Conservation (phyloP, 1,140 invertebrate genomes). For the Argopecten irradians region DNA sequence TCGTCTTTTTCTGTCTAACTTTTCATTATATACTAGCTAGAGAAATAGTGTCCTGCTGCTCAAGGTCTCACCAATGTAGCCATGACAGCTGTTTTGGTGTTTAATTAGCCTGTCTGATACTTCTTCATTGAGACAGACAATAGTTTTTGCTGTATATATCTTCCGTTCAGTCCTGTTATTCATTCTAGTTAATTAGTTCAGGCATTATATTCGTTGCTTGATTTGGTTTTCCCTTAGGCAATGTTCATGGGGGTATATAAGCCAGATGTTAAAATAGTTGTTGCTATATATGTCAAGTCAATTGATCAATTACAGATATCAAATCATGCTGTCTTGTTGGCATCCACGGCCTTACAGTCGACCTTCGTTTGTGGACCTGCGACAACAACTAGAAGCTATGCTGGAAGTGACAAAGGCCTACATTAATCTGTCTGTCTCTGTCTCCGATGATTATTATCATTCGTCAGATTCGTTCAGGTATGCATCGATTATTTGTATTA, state of each 20-base stretch:
- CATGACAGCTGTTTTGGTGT: no score
- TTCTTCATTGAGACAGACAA: not conserved
- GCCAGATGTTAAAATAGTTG: not conserved
- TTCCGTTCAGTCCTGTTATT: no score
- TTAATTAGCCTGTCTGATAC: no score
- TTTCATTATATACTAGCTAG: no score
- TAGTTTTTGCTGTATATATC: not conserved
- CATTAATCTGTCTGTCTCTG: constrained; percentile 64
- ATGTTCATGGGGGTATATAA: no score
- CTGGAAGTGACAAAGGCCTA: constrained; percentile 66
- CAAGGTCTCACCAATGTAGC: no score
- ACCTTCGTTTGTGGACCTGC: constrained; percentile 87
- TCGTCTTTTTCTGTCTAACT: no score
- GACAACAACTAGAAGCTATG: constrained; percentile 82
- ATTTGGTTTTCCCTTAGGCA: not conserved
- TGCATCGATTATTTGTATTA: not conserved
- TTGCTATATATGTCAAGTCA: no score
- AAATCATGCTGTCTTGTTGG: constrained; percentile 92
- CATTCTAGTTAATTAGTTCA: no score
- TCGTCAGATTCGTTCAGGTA: constrained; percentile 29
- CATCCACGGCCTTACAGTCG: constrained; percentile 84
- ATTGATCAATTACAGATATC: constrained; percentile 59
- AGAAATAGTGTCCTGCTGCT: no score
- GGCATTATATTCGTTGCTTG: no score
- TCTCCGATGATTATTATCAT: constrained; percentile 49